A percentile compares a stretch with the other conserved stretches of the same genome.
Evolutionary conservation across 2,113 vertebrate genomes (phyloP).

Genomic region (Saiga tatarica): DNA sequence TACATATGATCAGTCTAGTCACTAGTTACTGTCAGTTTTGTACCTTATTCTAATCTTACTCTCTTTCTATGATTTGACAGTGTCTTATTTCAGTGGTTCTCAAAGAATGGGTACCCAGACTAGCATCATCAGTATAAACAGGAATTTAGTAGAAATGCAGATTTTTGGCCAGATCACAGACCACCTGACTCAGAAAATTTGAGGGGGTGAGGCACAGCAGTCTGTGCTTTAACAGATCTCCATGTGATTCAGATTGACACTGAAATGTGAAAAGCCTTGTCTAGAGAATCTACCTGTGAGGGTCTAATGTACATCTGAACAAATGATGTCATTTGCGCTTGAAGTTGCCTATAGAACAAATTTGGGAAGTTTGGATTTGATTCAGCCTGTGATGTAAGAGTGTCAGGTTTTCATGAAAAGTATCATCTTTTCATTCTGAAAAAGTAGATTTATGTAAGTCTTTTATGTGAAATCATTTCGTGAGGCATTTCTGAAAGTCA

Average conservation of each 20-base stretch:
- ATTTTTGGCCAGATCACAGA: not conserved
- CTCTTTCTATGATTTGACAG: not conserved
- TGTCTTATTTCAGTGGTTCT: not conserved
- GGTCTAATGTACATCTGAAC: not conserved
- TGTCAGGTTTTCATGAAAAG: not conserved
- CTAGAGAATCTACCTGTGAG: not conserved
- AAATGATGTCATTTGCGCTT: not conserved
- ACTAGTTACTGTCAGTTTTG: not conserved
- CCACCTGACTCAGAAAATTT: not conserved
- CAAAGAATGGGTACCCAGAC: not conserved
- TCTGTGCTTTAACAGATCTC: not conserved
- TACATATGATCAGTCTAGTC: not conserved
- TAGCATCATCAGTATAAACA: not conserved
- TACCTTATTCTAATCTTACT: not conserved
- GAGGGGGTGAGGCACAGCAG: accelerated
- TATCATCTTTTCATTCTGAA: not conserved
- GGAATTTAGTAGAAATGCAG: not conserved
- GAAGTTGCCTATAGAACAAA: not conserved
- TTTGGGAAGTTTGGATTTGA: not conserved
- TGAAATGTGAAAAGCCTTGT: not conserved
- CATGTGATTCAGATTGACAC: not conserved
- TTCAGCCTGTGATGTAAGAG: not conserved
- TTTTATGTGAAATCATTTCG: not conserved
- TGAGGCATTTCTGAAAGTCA: not conserved
- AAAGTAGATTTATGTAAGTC: not conserved